These are phyloP conservation scores for Xenotilapia caudafasciata DNA, from an alignment of 2,113 vertebrate genomes.

Conservation along the genomic window DNA sequence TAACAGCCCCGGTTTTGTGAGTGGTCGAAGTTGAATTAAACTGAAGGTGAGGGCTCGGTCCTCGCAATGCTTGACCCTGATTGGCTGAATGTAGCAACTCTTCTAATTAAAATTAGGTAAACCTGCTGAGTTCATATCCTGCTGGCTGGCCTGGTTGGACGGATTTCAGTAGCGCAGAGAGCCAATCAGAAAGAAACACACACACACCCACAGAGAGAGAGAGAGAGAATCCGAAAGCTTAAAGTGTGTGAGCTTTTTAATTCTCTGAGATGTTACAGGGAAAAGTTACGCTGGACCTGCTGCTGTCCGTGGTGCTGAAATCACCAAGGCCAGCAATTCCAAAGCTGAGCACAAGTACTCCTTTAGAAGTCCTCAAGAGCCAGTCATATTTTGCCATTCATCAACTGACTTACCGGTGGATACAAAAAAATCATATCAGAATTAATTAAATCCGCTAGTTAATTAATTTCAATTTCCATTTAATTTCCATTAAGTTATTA, in stretches of 20 bases:
- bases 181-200: neutral
- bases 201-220: neutral
- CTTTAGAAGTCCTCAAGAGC: neutral
- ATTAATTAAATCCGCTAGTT: neutral
- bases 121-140: neutral
- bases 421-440: accelerated
- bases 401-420: neutral
- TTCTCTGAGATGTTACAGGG: neutral
- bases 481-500: neutral
- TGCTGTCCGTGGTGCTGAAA: neutral
- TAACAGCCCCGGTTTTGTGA: neutral
- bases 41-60: neutral
- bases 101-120: neutral
- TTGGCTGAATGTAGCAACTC: neutral
- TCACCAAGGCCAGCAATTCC: neutral
- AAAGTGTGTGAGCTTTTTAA: neutral
- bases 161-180: neutral
- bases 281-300: neutral
- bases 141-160: neutral
- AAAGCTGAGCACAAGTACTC: neutral
- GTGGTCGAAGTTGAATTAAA: neutral
- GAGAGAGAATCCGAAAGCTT: neutral
- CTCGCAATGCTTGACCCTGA: neutral
- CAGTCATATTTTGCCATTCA: neutral
- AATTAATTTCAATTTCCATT: neutral